Base-by-base conservation (phyloP, 2,113 vertebrate genomes). In the Ochotona princeps region DNA sequence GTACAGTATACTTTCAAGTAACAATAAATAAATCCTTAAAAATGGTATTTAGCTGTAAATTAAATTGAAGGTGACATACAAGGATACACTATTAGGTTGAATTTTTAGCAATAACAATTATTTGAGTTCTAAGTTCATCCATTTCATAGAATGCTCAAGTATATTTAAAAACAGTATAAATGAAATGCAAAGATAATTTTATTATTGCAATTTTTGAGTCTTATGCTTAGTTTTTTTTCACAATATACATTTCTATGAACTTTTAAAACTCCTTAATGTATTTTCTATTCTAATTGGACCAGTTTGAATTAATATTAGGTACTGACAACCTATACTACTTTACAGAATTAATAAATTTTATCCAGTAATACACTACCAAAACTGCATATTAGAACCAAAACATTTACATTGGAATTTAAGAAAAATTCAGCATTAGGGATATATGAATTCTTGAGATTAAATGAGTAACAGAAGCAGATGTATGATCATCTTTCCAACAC, bases 401-500 rank as follows among this genome's bases (percentile, higher is more conserved):
- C 47, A 35, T 76, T 73, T 88, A 66, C 3, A 8, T 5, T 80
- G 32, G 49, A 90, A 79, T 74, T 84, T 83, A 83, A 32, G 2
- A 75, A 73, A 61, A 0, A 0, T 49, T 82, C 15, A 67, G 5
- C 38, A 54, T 54, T 35, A 67, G 13, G 78, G 26, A n/a, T 21
- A 72, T 25, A 32, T n/a, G 60, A 73, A 73, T 67, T 20, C 28
- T 86, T 15, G 30, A 72, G 32, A 84, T 38, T 78, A 79, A 69
- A 67, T 57, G 2, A 69, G 38, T n/a, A 82, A 5, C 47, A 73
- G 0, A 73, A 92, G 54, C 28, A 35, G 69, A 70, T 6, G 57
- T 25, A n/a, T 63, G 14, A 57, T 49, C 25, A 95, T 87, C 67
- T 75, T 89, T 92, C 28, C 13, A 92, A 54, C 4, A 73, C 69